Percentiles rank a stretch among this genome's conserved stretches.
These are phyloP conservation scores for Dasyornis broadbenti DNA, from an alignment of 2,113 vertebrate species.

Conservation along the genomic window DNA sequence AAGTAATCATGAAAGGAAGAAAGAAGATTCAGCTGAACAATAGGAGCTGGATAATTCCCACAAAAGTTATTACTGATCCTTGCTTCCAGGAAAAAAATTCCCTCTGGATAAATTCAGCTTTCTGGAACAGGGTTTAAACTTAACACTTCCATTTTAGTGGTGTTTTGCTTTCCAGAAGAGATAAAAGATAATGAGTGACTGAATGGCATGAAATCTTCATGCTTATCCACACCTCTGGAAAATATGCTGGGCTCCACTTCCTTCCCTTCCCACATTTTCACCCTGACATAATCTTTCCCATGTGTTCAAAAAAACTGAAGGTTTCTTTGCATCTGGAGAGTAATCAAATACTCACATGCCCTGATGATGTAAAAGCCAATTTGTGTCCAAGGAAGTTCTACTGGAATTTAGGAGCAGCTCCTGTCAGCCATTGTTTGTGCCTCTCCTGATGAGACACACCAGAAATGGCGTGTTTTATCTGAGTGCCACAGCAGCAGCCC, in stretches of 20 bases:
- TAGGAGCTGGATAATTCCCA: background rate
- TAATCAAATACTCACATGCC: background rate
- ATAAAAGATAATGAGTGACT: slow-evolving; percentile 30
- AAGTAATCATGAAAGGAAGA: background rate
- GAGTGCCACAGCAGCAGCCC: no score
- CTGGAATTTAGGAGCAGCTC: background rate
- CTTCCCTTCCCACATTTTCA: slow-evolving; percentile 47
- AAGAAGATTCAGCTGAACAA: background rate
- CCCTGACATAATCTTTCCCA: slow-evolving; percentile 52
- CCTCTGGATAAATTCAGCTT: slow-evolving; percentile 30
- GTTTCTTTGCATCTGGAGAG: background rate
- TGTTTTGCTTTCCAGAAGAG: slow-evolving; percentile 37
- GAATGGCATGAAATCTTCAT: background rate
- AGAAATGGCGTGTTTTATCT: no score
- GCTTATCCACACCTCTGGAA: slow-evolving; percentile 37
- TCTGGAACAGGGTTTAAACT: slow-evolving; percentile 51
- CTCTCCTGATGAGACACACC: no score
- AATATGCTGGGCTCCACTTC: slow-evolving; percentile 46
- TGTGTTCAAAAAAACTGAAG: background rate
- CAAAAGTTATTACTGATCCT: background rate
- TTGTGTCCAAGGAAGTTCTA: background rate
- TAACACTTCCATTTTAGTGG: slow-evolving; percentile 35
- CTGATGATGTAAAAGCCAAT: background rate
- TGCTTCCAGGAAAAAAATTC: background rate
- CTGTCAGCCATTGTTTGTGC: no score